These are phyloP conservation scores for Dryococelus australis DNA, from an alignment of 2,888 invertebrate species.

Conservation along the genomic window DNA sequence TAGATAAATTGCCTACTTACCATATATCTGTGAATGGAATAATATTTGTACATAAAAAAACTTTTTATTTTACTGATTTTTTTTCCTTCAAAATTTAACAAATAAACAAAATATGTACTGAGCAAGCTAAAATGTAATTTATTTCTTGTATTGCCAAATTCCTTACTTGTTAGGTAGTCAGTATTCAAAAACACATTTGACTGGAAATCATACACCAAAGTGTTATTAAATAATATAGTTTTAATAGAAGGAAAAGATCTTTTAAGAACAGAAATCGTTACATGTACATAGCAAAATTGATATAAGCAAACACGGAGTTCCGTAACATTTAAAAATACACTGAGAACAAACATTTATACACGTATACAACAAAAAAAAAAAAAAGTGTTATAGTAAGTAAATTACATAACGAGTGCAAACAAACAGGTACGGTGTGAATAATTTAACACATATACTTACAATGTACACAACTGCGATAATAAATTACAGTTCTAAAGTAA, in stretches of 20 bases:
- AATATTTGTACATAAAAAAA: too few species aligned
- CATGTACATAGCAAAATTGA: neutral
- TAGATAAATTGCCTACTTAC: too few species aligned
- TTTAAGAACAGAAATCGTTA: neutral
- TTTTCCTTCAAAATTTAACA: too few species aligned
- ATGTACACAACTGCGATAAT: constrained; percentile 8
- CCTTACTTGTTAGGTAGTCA: too few species aligned
- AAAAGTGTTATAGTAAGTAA: neutral
- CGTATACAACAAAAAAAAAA: neutral
- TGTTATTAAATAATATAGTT: neutral
- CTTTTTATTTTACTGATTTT: too few species aligned
- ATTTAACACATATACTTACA: constrained; percentile 23
- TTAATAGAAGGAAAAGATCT: neutral
- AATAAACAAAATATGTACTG: too few species aligned
- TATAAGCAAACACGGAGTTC: neutral
- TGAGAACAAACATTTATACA: constrained; percentile 11
- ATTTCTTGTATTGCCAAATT: too few species aligned
- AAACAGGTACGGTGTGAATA: constrained; percentile 25
- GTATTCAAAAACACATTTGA: neutral
- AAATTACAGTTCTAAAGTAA: neutral
- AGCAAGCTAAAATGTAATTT: too few species aligned
- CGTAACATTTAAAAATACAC: neutral
- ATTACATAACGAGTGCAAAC: neutral
- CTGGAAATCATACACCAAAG: neutral
- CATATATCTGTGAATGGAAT: too few species aligned